These are phyloP conservation scores for Drosophila trapezifrons DNA, from an alignment of 1,140 invertebrate species.

Conservation along the genomic window DNA sequence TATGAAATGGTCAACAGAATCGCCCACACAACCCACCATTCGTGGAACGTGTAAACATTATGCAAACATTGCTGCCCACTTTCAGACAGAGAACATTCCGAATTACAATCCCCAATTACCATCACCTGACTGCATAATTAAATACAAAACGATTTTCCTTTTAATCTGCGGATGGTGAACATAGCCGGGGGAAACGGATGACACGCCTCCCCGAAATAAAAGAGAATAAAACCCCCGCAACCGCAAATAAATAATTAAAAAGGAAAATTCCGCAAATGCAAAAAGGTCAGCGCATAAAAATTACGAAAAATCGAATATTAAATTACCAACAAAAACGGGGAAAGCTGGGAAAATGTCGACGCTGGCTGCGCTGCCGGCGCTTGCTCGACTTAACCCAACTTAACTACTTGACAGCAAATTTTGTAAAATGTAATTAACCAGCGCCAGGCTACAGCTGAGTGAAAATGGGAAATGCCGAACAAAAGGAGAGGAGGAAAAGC, in stretches of 20 bases:
- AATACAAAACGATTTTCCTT: constrained; percentile 78
- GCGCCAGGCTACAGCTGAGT: constrained; percentile 45
- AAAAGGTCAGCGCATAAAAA: constrained; percentile 79
- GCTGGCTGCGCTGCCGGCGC: constrained; percentile 19
- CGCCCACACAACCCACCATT: background rate
- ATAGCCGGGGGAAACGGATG: constrained; percentile 12
- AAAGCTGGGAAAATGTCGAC: constrained; percentile 25
- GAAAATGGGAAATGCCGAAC: constrained; percentile 44
- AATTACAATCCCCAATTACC: constrained; percentile 73
- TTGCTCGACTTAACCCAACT: constrained; percentile 81
- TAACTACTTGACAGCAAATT: constrained; percentile 83
- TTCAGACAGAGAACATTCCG: constrained; percentile 33
- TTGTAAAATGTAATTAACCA: constrained; percentile 84
- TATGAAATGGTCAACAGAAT: constrained; percentile 37
- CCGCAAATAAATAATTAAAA: constrained; percentile 81
- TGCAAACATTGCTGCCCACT: constrained; percentile 35
- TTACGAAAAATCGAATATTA: constrained; percentile 81
- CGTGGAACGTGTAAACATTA: constrained; percentile 39
- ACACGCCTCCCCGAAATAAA: constrained; percentile 15
- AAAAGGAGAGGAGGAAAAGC: constrained; percentile 22
- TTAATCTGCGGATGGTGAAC: constrained; percentile 63
- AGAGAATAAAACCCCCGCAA: constrained; percentile 14
- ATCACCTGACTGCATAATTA: constrained; percentile 79
- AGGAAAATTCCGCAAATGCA: constrained; percentile 78
- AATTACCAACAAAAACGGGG: constrained; percentile 59